A percentile compares a stretch with the other conserved stretches of the same genome.
phyloP scores from a whole-genome alignment of 2,113 vertebrate species.

The Alaudala cheleensis region DNA sequence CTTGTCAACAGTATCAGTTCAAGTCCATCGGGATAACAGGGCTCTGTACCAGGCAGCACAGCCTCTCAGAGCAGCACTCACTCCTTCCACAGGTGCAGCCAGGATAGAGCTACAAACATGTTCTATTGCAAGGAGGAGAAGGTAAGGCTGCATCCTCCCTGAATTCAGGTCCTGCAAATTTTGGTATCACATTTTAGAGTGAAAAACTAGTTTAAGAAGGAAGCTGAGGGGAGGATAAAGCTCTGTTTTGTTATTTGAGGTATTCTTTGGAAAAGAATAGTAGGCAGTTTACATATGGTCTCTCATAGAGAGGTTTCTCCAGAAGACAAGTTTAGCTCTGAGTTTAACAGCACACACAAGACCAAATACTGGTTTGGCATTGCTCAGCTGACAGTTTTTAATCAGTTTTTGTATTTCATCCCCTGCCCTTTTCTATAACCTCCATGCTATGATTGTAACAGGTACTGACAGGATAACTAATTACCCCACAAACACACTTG shows the following conservation, averaged over 20 bases:
- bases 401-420: not conserved
- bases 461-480: not conserved
- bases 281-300: not conserved
- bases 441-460: not conserved
- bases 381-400: not conserved
- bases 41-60: not conserved
- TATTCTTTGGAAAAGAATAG: not conserved
- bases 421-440: not conserved
- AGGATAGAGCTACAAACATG: not conserved
- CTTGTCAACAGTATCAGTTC: not conserved
- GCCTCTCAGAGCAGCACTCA: not conserved
- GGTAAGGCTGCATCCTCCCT: not conserved
- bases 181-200: not conserved
- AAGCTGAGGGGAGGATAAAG: not conserved
- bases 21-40: not conserved
- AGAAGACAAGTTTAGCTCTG: not conserved
- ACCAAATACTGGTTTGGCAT: not conserved
- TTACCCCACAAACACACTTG: not conserved
- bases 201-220: not conserved
- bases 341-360: not conserved
- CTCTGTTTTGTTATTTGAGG: not conserved
- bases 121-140: not conserved
- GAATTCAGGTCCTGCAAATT: not conserved
- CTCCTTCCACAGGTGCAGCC: not conserved
- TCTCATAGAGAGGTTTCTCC: not conserved